Conservation (phyloP, 2,888 invertebrate species). For the Leptinotarsa haldemani region DNA sequence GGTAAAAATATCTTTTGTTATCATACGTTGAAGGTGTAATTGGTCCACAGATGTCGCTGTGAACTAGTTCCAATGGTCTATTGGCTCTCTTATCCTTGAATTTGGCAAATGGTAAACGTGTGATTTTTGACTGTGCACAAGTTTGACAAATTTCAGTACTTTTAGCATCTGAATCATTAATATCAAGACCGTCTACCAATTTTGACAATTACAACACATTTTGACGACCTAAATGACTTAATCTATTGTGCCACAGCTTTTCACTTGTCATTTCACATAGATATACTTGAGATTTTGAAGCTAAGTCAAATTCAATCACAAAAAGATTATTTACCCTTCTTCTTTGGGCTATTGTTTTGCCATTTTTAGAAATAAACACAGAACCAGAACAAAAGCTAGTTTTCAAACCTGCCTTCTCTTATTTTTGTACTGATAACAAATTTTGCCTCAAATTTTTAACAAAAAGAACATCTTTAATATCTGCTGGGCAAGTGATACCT, state of each 20-base stretch:
- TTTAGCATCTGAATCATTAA: not conserved
- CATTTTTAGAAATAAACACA: not conserved
- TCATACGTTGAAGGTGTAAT: slow-evolving; percentile 11
- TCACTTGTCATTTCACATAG: too few relatives aligned
- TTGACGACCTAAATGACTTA: too few relatives aligned
- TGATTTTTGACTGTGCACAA: not conserved
- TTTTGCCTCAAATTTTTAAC: slow-evolving; percentile 11
- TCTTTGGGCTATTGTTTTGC: too few relatives aligned
- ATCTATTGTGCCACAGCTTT: too few relatives aligned
- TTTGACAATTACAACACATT: not conserved
- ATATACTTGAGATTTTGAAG: too few relatives aligned
- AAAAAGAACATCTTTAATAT: slow-evolving; percentile 5
- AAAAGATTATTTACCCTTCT: too few relatives aligned
- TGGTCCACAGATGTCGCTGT: too few relatives aligned
- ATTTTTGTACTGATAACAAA: slow-evolving; percentile 14
- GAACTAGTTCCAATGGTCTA: too few relatives aligned
- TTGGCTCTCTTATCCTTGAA: too few relatives aligned
- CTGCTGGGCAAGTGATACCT: not conserved
- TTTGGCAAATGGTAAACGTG: not conserved
- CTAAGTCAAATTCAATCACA: too few relatives aligned
- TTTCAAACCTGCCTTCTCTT: slow-evolving; percentile 17
- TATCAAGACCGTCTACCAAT: not conserved
- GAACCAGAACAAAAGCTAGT: not conserved
- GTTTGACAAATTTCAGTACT: not conserved
- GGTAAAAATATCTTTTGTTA: not conserved